Evolutionary conservation across 2,113 vertebrate genomes (phyloP).

Genomic region (Mobula birostris): DNA sequence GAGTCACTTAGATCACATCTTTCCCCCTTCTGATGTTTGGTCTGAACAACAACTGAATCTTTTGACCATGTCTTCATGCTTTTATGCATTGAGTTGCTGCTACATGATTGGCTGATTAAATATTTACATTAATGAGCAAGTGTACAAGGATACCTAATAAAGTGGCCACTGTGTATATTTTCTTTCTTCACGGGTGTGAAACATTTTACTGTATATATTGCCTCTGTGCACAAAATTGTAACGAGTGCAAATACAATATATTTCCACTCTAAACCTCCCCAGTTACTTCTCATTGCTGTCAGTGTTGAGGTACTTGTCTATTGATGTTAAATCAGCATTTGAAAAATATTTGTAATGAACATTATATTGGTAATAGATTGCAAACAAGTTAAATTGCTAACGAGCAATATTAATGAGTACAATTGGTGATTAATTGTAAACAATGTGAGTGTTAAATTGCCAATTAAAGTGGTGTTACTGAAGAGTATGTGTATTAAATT

Average conservation of each 20-base stretch:
- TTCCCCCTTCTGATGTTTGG: no score
- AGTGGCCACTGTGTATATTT: no score
- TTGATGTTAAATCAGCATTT: background rate
- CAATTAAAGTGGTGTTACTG: constrained; percentile 17
- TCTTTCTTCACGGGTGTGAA: no score
- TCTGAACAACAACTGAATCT: no score
- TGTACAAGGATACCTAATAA: no score
- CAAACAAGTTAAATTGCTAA: background rate
- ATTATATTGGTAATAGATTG: constrained; percentile 2
- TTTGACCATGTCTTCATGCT: no score
- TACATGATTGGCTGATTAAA: no score
- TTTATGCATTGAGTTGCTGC: no score
- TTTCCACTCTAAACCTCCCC: no score
- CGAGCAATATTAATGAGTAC: background rate
- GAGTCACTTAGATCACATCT: no score
- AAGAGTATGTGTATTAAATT: constrained; percentile 15
- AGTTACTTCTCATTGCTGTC: background rate
- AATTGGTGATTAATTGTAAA: background rate
- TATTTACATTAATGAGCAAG: no score
- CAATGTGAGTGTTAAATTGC: constrained; percentile 25
- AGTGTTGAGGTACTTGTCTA: background rate
- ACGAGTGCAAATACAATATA: background rate
- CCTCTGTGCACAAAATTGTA: background rate
- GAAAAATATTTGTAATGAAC: constrained; percentile 13
- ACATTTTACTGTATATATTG: no score